phyloP scores from a whole-genome alignment of 2,797 vertebrate genomes.

The Malurus leucopterus region DNA sequence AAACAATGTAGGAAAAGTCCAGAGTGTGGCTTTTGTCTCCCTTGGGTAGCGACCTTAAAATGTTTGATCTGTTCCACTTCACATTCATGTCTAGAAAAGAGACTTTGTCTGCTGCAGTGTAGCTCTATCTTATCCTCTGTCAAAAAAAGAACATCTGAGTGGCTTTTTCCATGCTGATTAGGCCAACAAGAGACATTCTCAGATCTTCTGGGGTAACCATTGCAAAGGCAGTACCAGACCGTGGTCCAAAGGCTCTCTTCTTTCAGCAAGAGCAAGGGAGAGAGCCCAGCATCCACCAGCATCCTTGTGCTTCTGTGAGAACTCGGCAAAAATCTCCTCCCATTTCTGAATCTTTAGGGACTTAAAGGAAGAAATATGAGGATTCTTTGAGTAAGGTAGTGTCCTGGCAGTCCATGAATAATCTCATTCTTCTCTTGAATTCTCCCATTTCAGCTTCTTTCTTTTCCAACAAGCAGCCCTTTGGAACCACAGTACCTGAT shows the following conservation, averaged over 20 bases:
- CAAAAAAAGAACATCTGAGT: neutral
- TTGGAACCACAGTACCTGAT: neutral
- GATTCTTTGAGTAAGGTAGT: neutral
- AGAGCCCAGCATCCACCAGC: neutral
- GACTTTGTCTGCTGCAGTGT: neutral
- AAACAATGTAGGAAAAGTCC: neutral
- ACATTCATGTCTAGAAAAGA: neutral
- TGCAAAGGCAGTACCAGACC: neutral
- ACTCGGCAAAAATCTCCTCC: neutral
- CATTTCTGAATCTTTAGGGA: neutral
- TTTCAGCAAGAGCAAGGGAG: neutral
- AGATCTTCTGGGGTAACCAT: neutral
- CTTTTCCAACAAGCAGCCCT: neutral
- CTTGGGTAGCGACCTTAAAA: neutral
- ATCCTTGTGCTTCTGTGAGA: neutral
- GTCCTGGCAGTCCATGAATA: neutral
- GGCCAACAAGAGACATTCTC: neutral
- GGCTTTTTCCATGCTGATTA: neutral
- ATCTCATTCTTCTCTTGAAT: neutral
- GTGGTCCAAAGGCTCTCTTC: neutral
- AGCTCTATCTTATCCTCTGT: neutral
- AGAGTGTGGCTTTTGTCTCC: neutral
- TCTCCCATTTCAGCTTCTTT: neutral
- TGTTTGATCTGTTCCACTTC: neutral
- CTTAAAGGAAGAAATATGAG: neutral